A percentile compares a stretch with the other conserved stretches of the same genome.
Conservation (phyloP, 2,888 invertebrate species). For the Phlogophora meticulosa region DNA sequence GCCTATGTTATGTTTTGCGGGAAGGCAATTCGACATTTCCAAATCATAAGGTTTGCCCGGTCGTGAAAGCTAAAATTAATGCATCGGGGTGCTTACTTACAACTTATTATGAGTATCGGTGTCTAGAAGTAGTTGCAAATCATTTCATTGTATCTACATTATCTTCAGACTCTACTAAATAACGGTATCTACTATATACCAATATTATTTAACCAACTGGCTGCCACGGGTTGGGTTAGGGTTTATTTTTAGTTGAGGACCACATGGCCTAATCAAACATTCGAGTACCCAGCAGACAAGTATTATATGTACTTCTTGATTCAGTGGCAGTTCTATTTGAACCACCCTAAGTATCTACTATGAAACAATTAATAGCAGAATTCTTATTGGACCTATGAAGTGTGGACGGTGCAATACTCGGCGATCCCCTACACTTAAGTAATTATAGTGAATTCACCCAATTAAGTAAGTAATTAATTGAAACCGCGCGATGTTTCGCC, state of each 20-base stretch:
- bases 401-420: constrained; percentile 34
- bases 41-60: background rate
- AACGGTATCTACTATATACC: constrained; percentile 22
- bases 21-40: background rate
- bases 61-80: background rate
- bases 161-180: constrained; percentile 10
- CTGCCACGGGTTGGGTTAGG: constrained; percentile 23
- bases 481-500: constrained; percentile 40
- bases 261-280: constrained; percentile 58
- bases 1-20: background rate
- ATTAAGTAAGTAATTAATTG: constrained; percentile 68
- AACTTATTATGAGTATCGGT: constrained; percentile 2
- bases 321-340: constrained; percentile 29
- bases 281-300: constrained; percentile 24
- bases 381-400: constrained; percentile 8
- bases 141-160: background rate
- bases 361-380: constrained; percentile 4
- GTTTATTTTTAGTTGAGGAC: constrained; percentile 54
- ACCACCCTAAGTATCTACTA: background rate
- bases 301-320: constrained; percentile 17
- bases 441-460: constrained; percentile 62
- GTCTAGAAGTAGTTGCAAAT: background rate
- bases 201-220: constrained; percentile 27
- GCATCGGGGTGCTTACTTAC: background rate
- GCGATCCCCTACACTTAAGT: constrained; percentile 59